phyloP scores from a whole-genome alignment of 1,140 invertebrate genomes.

The Oppia nitens region DNA sequence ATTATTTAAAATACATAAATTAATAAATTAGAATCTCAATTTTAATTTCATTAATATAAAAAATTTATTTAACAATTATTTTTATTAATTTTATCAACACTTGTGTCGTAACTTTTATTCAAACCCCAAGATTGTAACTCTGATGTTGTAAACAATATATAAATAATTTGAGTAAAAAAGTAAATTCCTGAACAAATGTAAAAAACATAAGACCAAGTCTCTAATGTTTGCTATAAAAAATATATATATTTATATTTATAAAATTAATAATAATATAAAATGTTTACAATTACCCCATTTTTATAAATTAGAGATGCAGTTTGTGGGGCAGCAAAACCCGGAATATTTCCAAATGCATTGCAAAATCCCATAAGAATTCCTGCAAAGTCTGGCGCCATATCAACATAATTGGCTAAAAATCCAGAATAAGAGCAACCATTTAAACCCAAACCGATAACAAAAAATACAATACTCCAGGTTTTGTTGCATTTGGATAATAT shows the following conservation, averaged over 20 bases:
- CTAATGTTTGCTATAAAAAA: conserved; percentile 49
- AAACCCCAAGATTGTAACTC: conserved; percentile 17
- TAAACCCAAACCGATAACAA: conserved; percentile 18
- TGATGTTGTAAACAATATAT: conserved; percentile 29
- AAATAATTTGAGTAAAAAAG: conserved; percentile 51
- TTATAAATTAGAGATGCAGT: too few species aligned
- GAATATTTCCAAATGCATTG: conserved; percentile 24
- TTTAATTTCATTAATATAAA: too few species aligned
- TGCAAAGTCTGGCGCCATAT: conserved; percentile 19
- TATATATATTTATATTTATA: too few species aligned
- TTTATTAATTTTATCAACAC: too few species aligned
- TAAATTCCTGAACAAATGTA: conserved; percentile 58
- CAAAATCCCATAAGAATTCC: conserved; percentile 26
- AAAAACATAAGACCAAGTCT: conserved; percentile 65
- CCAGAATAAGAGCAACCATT: conserved; percentile 17
- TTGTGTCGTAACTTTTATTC: too few species aligned
- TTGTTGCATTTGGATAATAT: conserved; percentile 47
- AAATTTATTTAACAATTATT: too few species aligned
- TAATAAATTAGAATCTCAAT: too few species aligned
- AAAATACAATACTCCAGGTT: neutral
- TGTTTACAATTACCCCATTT: too few species aligned
- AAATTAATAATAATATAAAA: too few species aligned
- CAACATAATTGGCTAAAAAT: conserved; percentile 17
- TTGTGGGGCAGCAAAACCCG: conserved; percentile 23
- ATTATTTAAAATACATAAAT: too few species aligned